phyloP scores from a whole-genome alignment of 2,888 invertebrate genomes.

The Athalia cordata region DNA sequence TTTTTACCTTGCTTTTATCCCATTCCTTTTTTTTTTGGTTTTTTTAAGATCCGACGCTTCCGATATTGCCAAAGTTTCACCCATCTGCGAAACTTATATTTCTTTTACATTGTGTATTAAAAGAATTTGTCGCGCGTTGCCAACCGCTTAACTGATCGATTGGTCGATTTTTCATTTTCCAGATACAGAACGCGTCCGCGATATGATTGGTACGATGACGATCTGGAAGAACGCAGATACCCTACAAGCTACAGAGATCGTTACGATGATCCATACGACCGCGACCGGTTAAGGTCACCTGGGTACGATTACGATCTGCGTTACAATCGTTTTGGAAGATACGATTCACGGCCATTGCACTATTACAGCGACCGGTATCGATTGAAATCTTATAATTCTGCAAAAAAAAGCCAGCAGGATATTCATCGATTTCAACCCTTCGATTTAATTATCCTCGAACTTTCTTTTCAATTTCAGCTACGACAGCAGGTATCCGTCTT shows the following conservation, averaged over 20 bases:
- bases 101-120: background rate
- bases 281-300: conserved; percentile 58
- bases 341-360: conserved; percentile 55
- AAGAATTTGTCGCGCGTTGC: background rate
- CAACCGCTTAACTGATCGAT: background rate
- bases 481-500: conserved; percentile 32
- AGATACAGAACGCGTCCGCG: conserved; percentile 58
- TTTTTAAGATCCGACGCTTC: background rate
- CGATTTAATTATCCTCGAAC: background rate
- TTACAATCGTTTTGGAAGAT: conserved; percentile 61
- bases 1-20: background rate
- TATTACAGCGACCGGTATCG: conserved; percentile 60
- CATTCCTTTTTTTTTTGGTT: background rate
- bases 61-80: conserved; percentile 32
- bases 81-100: background rate
- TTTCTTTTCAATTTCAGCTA: conserved; percentile 4
- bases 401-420: background rate
- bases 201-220: conserved; percentile 62
- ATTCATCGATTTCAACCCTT: background rate
- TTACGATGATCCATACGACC: conserved; percentile 54
- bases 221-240: conserved; percentile 59
- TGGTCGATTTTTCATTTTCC: conserved; percentile 30
- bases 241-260: conserved; percentile 54
- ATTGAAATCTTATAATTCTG: background rate
- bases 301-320: conserved; percentile 60